phyloP scores from a whole-genome alignment of 2,113 vertebrate genomes.

The Peromyscus leucopus region DNA sequence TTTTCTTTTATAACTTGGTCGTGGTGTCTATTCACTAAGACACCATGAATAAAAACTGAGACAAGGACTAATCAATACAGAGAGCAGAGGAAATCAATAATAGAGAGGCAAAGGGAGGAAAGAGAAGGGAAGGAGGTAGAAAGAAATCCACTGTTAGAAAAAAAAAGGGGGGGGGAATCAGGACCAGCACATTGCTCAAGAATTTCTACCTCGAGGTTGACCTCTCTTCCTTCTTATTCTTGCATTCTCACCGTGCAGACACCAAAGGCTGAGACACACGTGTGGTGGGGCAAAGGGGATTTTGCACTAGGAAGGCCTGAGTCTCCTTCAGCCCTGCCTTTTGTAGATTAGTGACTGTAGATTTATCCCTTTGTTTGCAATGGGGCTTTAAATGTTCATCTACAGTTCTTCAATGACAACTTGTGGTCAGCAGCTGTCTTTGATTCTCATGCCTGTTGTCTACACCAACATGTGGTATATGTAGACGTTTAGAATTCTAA shows the following conservation, averaged over 20 bases:
- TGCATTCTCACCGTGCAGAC: not conserved
- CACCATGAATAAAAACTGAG: not conserved
- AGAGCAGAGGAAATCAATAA: not conserved
- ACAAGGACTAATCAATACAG: not conserved
- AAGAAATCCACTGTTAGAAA: not conserved
- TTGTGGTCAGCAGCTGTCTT: not conserved
- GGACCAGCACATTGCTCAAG: not conserved
- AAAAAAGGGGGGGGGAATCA: not conserved
- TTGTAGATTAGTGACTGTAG: constrained; percentile 36
- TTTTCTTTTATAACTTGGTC: not conserved
- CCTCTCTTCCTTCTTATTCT: not conserved
- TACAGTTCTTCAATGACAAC: not conserved
- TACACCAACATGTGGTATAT: not conserved
- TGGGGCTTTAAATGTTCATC: not conserved
- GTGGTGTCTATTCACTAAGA: not conserved
- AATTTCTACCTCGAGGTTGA: not conserved
- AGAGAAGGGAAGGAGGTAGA: not conserved
- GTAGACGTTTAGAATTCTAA: not conserved
- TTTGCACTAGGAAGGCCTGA: constrained; percentile 9
- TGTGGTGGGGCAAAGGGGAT: not conserved
- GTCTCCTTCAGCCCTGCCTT: not conserved
- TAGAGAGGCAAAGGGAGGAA: not conserved
- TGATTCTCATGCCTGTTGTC: not conserved
- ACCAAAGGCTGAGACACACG: not conserved
- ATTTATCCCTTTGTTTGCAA: constrained; percentile 23